Evolutionary conservation across 1,140 invertebrate species (phyloP).

Genomic region (Elymnias hypermnestra): DNA sequence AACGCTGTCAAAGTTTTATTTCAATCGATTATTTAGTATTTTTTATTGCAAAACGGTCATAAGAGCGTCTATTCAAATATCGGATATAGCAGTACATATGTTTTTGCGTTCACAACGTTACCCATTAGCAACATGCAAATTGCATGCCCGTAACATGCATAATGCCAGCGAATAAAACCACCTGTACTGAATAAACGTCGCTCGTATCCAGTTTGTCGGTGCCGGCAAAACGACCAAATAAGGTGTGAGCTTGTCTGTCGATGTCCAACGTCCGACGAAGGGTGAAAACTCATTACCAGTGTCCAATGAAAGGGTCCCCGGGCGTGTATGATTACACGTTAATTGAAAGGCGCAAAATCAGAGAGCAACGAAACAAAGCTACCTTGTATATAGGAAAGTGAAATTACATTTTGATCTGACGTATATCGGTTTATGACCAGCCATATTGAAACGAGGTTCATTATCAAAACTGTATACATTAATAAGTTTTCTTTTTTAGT

Average conservation of each 20-base stretch:
- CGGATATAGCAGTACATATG: conserved; percentile 6
- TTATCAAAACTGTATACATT: neutral
- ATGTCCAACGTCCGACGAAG: conserved; percentile 66
- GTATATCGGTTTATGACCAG: conserved; percentile 5
- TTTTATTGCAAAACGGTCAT: conserved; percentile 20
- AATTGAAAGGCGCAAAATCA: conserved; percentile 73
- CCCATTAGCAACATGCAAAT: conserved; percentile 26
- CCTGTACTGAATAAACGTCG: conserved; percentile 28
- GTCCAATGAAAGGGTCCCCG: conserved; percentile 68
- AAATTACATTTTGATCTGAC: conserved; percentile 34
- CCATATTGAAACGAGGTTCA: conserved; percentile 3
- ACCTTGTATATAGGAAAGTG: conserved; percentile 45
- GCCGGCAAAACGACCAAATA: conserved; percentile 58
- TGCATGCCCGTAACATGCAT: conserved; percentile 35
- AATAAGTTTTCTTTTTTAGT: neutral
- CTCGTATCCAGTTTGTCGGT: conserved; percentile 45
- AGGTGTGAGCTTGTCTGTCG: conserved; percentile 40
- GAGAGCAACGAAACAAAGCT: conserved; percentile 56
- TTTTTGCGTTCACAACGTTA: conserved; percentile 16
- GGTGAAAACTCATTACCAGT: conserved; percentile 73
- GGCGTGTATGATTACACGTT: conserved; percentile 72
- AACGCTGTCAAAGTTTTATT: no score
- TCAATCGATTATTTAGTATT: no score
- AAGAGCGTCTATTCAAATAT: conserved; percentile 1
- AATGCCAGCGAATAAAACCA: conserved; percentile 23